A percentile compares a stretch with the other conserved stretches of the same genome.
Conservation (phyloP, 2,113 vertebrate genomes). For the Arenaria interpres region DNA sequence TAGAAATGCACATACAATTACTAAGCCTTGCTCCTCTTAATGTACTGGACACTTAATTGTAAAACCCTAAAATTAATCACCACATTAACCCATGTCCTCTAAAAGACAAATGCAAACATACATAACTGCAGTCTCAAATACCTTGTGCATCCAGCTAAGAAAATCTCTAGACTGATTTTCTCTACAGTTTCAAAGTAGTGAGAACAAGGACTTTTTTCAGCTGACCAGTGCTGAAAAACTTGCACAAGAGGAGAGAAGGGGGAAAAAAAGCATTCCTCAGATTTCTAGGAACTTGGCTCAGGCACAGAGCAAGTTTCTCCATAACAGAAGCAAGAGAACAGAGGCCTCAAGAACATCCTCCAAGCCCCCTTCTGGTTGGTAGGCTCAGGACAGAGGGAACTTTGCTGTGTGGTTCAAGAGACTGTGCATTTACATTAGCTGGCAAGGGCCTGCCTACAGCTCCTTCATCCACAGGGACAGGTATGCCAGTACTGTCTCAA, state of each 20-base stretch:
- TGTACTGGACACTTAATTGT: not conserved
- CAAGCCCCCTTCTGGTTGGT: not conserved
- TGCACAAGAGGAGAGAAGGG: not conserved
- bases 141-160: not conserved
- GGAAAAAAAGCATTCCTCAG: not conserved
- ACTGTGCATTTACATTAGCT: not conserved
- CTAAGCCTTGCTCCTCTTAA: not conserved
- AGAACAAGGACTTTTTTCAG: not conserved
- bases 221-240: not conserved
- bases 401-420: not conserved
- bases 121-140: not conserved
- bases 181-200: not conserved
- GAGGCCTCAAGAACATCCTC: not conserved
- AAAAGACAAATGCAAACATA: not conserved
- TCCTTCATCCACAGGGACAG: not conserved
- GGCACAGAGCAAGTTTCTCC: not conserved
- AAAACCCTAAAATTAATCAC: not conserved
- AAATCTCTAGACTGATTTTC: not conserved
- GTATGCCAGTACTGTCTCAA: not conserved
- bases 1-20: not conserved
- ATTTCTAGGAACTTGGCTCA: not conserved
- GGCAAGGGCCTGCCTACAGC: not conserved
- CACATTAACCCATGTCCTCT: not conserved
- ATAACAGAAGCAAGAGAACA: not conserved
- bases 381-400: not conserved